A percentile compares a stretch with the other conserved stretches of the same genome.
Evolutionary conservation across 2,797 vertebrate genomes (phyloP).

Genomic region (Atherinosoma microstoma): DNA sequence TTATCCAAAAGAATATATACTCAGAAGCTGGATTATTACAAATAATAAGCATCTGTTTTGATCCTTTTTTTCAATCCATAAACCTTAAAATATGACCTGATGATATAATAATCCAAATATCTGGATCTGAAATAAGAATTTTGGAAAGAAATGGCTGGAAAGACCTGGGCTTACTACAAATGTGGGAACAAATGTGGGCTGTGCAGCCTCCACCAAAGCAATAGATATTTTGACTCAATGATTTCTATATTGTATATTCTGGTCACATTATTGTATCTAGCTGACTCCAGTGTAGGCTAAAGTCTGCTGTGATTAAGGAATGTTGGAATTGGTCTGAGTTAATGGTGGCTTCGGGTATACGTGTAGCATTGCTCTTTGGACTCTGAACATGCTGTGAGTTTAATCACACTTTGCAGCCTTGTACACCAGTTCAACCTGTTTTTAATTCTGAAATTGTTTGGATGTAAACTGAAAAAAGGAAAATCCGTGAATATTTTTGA

Average conservation of each 20-base stretch:
- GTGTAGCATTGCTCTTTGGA: slow-evolving; percentile 52
- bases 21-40: slow-evolving; percentile 19
- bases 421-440: slow-evolving; percentile 37
- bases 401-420: slow-evolving; percentile 37
- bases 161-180: slow-evolving; percentile 36
- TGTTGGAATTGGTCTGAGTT: slow-evolving; percentile 13
- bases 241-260: slow-evolving; percentile 45
- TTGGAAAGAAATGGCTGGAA: slow-evolving; percentile 7
- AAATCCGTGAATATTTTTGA: slow-evolving; percentile 29
- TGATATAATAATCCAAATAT: slow-evolving; percentile 24
- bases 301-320: slow-evolving; percentile 35
- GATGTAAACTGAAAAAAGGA: slow-evolving; percentile 31
- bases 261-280: slow-evolving; percentile 50
- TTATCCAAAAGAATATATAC: slow-evolving; percentile 15
- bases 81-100: slow-evolving; percentile 7
- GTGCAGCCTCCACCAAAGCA: slow-evolving; percentile 67
- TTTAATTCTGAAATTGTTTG: slow-evolving; percentile 45
- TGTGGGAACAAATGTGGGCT: slow-evolving; percentile 14
- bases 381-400: slow-evolving; percentile 43
- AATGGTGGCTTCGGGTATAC: slow-evolving; percentile 15
- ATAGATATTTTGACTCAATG: slow-evolving; percentile 57
- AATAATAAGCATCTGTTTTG: slow-evolving; percentile 21
- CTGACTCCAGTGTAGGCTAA: slow-evolving; percentile 30
- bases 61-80: slow-evolving; percentile 32
- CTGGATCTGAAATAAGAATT: slow-evolving; percentile 9